Base-by-base conservation (phyloP, 1,140 invertebrate species). In the Venustaconcha ellipsiformis region DNA sequence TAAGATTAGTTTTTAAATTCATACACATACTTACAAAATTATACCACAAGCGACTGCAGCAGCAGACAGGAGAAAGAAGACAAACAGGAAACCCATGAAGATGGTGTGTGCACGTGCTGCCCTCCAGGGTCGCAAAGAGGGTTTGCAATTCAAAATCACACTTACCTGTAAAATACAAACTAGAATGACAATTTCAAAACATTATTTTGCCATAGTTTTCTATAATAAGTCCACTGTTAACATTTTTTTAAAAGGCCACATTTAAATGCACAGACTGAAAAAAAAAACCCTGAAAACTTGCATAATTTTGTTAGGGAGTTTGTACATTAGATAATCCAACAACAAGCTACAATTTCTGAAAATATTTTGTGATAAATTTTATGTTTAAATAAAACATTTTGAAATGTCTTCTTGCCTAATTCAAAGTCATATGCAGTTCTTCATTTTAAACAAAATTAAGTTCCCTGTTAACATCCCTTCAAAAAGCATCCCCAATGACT, bases 81-180 rank as follows among this genome's bases (percentile, higher is more conserved):
- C 77, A 75, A 94, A 94, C 6, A 93, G 91, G 58, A 94, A 88
- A 64, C 92, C 92, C 60, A 94, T 90, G 80, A 94, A 93, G 15
- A 94, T 90, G 0, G 94, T 95, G 79, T 94, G 92, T 2, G 93
- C 94, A 82, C 94, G 92, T 17, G 94, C 92, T 6, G 94, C 94
- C 76, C 93, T 90, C 94, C 94, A 95, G 15, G 92, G 82, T 55
- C 83, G 84, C 57, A 80, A 37, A 14, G 85, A 86, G 14, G 86
- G 84, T 57, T 73, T 74, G 72, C 87, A 88, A 72, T 85, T 86
- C 66, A 82, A 68, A n/a, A 85, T 72, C 5, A 88, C 86, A 75
- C 86, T 88, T 18, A 83, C 65, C 87, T 88, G 78, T 18, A 82
- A 84, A 56, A 26, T 18, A 74, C 64, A 68, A 70, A 48, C 37